phyloP scores from a whole-genome alignment of 1,140 invertebrate species.

The Brachionus sp. region DNA sequence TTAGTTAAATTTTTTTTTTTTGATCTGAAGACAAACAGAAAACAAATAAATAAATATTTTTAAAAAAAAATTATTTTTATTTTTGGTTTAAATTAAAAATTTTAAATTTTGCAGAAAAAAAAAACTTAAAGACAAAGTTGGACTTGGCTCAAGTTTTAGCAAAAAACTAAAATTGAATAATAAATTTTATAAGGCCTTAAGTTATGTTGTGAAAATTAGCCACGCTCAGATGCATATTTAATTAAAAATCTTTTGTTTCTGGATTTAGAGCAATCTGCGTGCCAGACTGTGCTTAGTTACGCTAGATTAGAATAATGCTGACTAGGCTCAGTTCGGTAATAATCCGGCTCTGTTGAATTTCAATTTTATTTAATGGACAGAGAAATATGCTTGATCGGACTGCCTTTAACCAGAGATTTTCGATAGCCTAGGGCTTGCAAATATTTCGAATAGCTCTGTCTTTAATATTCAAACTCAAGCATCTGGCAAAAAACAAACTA shows the following conservation, averaged over 20 bases:
- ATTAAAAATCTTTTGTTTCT: conserved; percentile 13
- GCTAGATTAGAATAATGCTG: not conserved
- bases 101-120: not conserved
- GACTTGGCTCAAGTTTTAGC: not conserved
- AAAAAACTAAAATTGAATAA: not conserved
- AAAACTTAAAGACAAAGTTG: not conserved
- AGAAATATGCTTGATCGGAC: not conserved
- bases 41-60: no score
- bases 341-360: conserved; percentile 15
- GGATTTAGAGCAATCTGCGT: not conserved
- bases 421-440: not conserved
- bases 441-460: conserved; percentile 35
- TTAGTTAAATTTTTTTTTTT: no score
- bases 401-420: not conserved
- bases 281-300: conserved; percentile 2
- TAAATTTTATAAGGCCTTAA: not conserved
- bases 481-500: conserved; percentile 16
- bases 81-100: no score
- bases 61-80: no score
- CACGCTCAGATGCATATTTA: not conserved
- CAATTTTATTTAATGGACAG: not conserved
- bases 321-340: not conserved
- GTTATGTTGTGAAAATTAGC: conserved; percentile 18
- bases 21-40: no score
- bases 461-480: not conserved